Conservation (phyloP, 2,888 invertebrate genomes). For the Nephrotoma appendiculata region DNA sequence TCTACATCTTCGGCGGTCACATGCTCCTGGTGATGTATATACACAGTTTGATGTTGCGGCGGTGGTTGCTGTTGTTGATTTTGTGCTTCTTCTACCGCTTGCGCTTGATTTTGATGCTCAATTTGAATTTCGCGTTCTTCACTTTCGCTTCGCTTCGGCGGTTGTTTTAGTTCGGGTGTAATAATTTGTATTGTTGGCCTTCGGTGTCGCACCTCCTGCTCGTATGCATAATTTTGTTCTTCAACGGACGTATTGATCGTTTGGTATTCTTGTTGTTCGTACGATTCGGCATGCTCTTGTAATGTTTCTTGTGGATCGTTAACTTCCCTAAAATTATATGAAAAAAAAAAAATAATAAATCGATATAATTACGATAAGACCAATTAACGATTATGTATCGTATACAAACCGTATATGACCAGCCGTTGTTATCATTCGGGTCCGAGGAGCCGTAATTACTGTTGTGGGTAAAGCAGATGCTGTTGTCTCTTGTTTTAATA, state of each 20-base stretch:
- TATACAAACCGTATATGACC: constrained; percentile 24
- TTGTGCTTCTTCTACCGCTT: not conserved
- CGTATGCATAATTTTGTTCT: not conserved
- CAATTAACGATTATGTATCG: not conserved
- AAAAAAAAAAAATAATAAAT: not conserved
- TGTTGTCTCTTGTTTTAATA: constrained; percentile 5
- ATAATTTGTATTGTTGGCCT: constrained; percentile 1
- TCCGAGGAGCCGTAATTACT: constrained; percentile 21
- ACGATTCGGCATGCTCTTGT: not conserved
- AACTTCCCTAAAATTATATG: constrained; percentile 19
- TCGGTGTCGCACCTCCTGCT: not conserved
- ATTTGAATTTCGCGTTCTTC: not conserved
- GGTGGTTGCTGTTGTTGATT: not conserved
- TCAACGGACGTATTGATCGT: not conserved
- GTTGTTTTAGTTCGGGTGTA: not conserved
- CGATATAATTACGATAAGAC: not conserved
- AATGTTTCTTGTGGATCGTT: constrained; percentile 22
- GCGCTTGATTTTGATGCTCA: not conserved
- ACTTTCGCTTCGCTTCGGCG: constrained; percentile 1
- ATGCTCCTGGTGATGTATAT: not conserved
- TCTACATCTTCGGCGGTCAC: not conserved
- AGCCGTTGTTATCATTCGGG: constrained; percentile 29
- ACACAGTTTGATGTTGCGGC: constrained; percentile 1
- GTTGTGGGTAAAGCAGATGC: constrained; percentile 17
- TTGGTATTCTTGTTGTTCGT: not conserved